A percentile compares a stretch with the other conserved stretches of the same genome.
phyloP scores from a whole-genome alignment of 2,888 invertebrate species.

The Thalpophila matura region DNA sequence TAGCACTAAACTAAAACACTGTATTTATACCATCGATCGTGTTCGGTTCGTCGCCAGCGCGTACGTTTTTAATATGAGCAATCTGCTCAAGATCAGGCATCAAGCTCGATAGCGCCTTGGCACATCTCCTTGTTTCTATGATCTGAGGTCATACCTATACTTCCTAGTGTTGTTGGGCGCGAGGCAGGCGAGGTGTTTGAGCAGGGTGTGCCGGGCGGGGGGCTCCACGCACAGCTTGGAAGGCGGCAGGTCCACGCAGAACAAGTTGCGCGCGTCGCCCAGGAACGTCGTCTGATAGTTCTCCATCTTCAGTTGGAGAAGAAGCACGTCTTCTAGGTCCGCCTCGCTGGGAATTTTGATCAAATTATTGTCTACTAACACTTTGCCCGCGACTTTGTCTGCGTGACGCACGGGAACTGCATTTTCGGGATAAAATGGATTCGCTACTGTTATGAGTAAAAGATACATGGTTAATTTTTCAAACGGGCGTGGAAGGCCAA shows the following conservation, averaged over 20 bases:
- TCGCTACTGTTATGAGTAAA: too few species aligned
- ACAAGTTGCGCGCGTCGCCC: constrained; percentile 87
- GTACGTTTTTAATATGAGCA: too few species aligned
- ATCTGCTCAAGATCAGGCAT: too few species aligned
- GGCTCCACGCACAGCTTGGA: constrained; percentile 64
- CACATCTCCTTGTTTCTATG: background rate
- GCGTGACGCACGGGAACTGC: too few species aligned
- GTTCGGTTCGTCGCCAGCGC: too few species aligned
- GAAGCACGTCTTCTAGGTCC: constrained; percentile 93
- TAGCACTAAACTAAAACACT: too few species aligned
- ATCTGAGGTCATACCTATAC: constrained; percentile 74
- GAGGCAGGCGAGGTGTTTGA: constrained; percentile 77
- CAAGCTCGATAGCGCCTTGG: too few species aligned
- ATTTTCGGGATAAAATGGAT: too few species aligned
- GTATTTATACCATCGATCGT: too few species aligned
- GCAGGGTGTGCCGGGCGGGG: constrained; percentile 75
- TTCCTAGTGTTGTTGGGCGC: constrained; percentile 75
- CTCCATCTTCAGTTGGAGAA: constrained; percentile 91
- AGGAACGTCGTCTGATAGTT: constrained; percentile 91
- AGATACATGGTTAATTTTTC: background rate
- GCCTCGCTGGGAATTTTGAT: constrained; percentile 91
- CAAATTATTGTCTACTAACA: background rate
- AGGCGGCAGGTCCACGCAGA: constrained; percentile 85
- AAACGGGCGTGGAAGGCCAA: too few species aligned
- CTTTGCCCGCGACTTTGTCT: too few species aligned